Evolutionary conservation across 2,797 vertebrate species (phyloP).

Genomic region (Xenentodon cancila): DNA sequence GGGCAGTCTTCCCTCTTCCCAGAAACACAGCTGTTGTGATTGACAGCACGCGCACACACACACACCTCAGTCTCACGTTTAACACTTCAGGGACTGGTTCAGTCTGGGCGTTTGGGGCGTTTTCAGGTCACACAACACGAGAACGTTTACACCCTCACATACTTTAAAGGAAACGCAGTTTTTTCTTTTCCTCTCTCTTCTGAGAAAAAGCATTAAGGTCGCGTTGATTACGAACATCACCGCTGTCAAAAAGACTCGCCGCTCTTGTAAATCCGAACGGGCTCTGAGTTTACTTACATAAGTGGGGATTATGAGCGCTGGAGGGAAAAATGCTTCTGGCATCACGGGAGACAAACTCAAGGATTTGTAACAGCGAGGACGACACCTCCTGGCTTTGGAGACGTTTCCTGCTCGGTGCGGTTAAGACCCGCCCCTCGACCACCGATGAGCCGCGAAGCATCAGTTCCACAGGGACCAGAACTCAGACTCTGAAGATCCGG

Average conservation of each 20-base stretch:
- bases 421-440: no score
- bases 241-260: constrained; percentile 10
- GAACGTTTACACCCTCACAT: not conserved
- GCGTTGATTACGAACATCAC: constrained; percentile 39
- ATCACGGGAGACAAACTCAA: no score
- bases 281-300: constrained; percentile 15
- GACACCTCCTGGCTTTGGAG: no score
- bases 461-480: no score
- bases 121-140: constrained; percentile 36
- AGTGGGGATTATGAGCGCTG: constrained; percentile 6
- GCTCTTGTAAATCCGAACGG: constrained; percentile 12
- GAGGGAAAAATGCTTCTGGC: no score
- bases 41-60: constrained; percentile 38
- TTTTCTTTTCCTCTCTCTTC: not conserved
- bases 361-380: no score
- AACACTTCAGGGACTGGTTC: constrained; percentile 39
- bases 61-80: constrained; percentile 18
- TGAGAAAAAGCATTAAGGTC: constrained; percentile 24
- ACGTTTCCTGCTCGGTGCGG: no score
- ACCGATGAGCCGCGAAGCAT: no score
- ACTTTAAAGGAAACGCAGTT: not conserved
- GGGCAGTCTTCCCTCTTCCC: constrained; percentile 36
- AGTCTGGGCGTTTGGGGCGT: constrained; percentile 47
- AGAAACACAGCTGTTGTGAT: constrained; percentile 63
- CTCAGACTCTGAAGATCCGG: no score